Evolutionary conservation across 2,113 vertebrate genomes (phyloP), one percentile per base, ranked within the genome.

Genomic region (Rafetus swinhoei): DNA sequence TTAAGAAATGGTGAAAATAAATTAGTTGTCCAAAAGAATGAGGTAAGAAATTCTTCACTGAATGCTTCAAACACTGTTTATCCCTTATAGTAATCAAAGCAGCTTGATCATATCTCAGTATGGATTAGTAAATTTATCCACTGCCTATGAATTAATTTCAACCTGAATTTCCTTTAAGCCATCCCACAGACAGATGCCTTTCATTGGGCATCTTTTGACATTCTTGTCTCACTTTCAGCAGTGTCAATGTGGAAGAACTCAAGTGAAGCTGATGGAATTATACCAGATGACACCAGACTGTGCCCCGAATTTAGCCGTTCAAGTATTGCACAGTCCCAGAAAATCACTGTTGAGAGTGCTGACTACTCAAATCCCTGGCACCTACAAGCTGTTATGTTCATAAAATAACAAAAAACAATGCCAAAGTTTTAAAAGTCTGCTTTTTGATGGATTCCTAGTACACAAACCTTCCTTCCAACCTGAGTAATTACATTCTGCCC

Each of bases 401-500:
- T 19, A 35, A 69, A 35, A 69, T 35, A 29, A 69, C 62, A 65
- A 81, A 45, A 90, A 16, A 54, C 77, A 60, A 18, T 10, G 89
- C n/a, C 74, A 88, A 91, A 0, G 50, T 59, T 77, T 86, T 81
- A 65, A 50, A 83, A 57, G 55, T 96, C 74, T 83, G 35, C 77
- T 89, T n/a, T n/a, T n/a, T 91, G 92, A 79, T 74, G 85, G 89
- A 81, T 90, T 76, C 79, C 79, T 32, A 39, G 92, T 90, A 91
- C 50, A 93, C 0, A 0, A 90, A 82, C 0, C 14, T 82, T 74
- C 83, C 92, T 81, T 86, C 89, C 79, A 84, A 60, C 85, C 91
- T 89, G 6, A 85, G 4, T 93, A 96, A 97, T 97, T 95, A 92
- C 56, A 2, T 19, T 91, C 96, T 96, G 95, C 96, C 97, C 85